Percentiles rank a stretch among this genome's conserved stretches.
These are phyloP conservation scores for Hesperophylax magnus DNA, from an alignment of 1,140 invertebrate species.

Conservation along the genomic window DNA sequence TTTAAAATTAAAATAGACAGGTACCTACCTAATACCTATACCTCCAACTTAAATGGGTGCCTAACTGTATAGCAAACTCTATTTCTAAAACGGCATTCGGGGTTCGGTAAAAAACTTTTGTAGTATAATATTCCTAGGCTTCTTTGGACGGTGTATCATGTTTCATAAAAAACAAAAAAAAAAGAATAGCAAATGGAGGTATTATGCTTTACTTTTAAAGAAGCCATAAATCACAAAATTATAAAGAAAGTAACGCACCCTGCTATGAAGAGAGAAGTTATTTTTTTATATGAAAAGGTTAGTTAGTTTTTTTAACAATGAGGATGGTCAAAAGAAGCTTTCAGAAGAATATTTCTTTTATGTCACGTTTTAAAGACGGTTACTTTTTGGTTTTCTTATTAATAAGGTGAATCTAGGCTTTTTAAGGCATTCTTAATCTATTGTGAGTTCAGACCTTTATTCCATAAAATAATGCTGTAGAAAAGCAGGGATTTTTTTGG, in stretches of 20 bases:
- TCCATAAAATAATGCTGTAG: no score
- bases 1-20: no score
- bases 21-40: no score
- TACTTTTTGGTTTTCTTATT: not conserved
- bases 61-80: no score
- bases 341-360: slow-evolving; percentile 23
- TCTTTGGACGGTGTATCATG: not conserved
- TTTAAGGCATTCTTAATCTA: not conserved
- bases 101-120: not conserved
- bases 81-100: not conserved
- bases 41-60: no score
- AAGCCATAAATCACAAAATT: slow-evolving; percentile 29
- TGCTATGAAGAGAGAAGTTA: not conserved
- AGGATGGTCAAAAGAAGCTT: slow-evolving; percentile 21
- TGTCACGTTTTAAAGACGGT: not conserved
- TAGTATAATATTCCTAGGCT: not conserved
- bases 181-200: slow-evolving; percentile 21
- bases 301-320: slow-evolving; percentile 36
- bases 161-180: slow-evolving; percentile 19
- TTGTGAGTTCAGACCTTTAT: not conserved
- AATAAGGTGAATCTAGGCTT: slow-evolving; percentile 1
- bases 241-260: slow-evolving; percentile 26
- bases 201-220: slow-evolving; percentile 29
- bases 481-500: no score
- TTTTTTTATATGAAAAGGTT: slow-evolving; percentile 31